Conservation (phyloP, 1,140 invertebrate genomes). For the Homarus americanus region DNA sequence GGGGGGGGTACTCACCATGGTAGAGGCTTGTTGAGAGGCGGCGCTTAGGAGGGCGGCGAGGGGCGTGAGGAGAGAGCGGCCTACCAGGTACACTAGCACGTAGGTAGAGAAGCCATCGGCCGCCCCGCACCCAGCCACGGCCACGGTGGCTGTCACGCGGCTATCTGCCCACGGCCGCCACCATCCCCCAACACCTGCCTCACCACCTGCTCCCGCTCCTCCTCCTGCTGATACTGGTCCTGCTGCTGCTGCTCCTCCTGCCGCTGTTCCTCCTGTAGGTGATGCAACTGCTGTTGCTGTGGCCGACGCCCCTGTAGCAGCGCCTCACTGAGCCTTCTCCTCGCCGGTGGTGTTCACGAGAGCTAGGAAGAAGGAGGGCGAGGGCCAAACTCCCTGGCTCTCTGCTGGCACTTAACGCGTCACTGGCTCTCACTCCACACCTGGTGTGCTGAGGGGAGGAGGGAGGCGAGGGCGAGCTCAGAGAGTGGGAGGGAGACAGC, state of each 20-base stretch:
- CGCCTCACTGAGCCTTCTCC: background rate
- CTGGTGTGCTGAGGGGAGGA: background rate
- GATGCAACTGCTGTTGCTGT: background rate
- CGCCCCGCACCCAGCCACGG: conserved; percentile 59
- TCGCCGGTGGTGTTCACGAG: background rate
- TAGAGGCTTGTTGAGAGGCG: conserved; percentile 65
- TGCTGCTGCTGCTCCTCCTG: background rate
- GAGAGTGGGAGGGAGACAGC: no score
- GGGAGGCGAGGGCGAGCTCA: no score
- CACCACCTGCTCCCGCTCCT: conserved; percentile 10
- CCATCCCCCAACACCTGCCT: conserved; percentile 50
- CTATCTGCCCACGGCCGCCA: conserved; percentile 43
- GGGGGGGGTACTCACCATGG: conserved; percentile 52
- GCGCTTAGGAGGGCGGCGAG: conserved; percentile 55
- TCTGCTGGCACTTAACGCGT: background rate
- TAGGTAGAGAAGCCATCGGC: conserved; percentile 68
- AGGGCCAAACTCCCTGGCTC: background rate
- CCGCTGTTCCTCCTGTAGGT: background rate
- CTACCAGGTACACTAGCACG: conserved; percentile 60
- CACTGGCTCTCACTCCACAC: background rate
- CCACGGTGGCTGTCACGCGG: conserved; percentile 48
- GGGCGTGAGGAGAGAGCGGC: conserved; percentile 62
- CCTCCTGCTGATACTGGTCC: background rate
- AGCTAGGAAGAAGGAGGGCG: background rate
- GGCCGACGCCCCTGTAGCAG: background rate